Evolutionary conservation across 1,140 invertebrate species (phyloP).

Genomic region (Ostrea edulis): DNA sequence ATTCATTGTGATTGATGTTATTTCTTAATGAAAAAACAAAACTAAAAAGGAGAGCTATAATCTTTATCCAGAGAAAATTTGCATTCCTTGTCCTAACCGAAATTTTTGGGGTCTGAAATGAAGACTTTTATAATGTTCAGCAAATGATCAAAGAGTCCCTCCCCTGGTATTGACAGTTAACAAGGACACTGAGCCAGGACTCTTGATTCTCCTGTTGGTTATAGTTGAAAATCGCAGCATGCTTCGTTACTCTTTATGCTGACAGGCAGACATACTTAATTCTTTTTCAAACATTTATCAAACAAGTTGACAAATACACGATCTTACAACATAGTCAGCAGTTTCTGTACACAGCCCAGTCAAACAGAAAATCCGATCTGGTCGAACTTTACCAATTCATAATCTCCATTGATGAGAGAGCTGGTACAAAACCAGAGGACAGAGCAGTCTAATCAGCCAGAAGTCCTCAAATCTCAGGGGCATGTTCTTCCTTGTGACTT

Average conservation of each 20-base stretch:
- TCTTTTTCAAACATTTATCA: conserved; percentile 3
- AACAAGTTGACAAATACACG: neutral
- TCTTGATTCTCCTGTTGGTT: neutral
- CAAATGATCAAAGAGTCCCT: neutral
- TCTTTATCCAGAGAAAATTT: neutral
- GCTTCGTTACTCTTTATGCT: conserved; percentile 11
- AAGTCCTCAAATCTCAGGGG: conserved; percentile 16
- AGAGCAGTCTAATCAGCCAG: conserved; percentile 9
- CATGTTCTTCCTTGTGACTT: neutral
- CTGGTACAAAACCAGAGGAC: neutral
- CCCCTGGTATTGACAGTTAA: neutral
- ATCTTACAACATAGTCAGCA: neutral
- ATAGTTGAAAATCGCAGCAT: neutral
- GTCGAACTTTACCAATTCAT: neutral
- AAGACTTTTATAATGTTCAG: conserved; percentile 8
- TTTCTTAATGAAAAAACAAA: neutral
- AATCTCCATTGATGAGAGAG: conserved; percentile 2
- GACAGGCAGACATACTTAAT: conserved; percentile 20
- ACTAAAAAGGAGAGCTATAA: neutral
- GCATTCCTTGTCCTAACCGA: neutral
- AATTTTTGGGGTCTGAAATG: neutral
- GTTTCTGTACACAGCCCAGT: neutral
- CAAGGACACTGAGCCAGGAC: neutral
- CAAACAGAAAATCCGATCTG: conserved; percentile 16
- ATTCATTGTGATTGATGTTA: neutral